phyloP scores from a whole-genome alignment of 2,113 vertebrate species.

The Paramisgurnus dabryanus region DNA sequence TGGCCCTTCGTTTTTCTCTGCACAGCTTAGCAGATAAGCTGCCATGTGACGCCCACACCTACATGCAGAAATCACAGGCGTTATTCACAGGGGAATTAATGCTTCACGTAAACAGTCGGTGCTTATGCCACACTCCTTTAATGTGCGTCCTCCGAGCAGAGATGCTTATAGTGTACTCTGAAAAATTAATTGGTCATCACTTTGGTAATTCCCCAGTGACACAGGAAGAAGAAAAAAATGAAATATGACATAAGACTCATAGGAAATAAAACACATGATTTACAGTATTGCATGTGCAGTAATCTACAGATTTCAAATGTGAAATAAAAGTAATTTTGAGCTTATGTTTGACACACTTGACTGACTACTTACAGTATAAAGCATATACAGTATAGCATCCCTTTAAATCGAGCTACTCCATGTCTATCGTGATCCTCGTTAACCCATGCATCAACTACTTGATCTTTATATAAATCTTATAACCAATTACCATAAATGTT shows the following conservation, averaged over 20 bases:
- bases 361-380: too few relatives aligned
- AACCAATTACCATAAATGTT: too few relatives aligned
- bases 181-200: slow-evolving; percentile 38
- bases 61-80: slow-evolving; percentile 16
- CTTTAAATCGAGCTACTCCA: too few relatives aligned
- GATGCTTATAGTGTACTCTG: slow-evolving; percentile 26
- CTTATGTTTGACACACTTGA: too few relatives aligned
- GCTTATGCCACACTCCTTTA: slow-evolving; percentile 10
- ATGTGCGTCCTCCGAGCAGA: background rate
- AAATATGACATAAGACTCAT: background rate
- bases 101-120: background rate
- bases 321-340: background rate
- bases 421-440: too few relatives aligned
- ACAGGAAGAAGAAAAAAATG: background rate
- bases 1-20: background rate
- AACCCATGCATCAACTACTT: too few relatives aligned
- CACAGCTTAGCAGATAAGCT: slow-evolving; percentile 18
- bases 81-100: background rate
- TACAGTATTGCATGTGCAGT: background rate
- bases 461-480: too few relatives aligned
- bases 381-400: too few relatives aligned
- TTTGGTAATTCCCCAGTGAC: slow-evolving; percentile 19
- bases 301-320: background rate
- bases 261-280: background rate
- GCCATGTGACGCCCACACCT: slow-evolving; percentile 22